Percentiles rank a stretch among this genome's conserved stretches.
Conservation (phyloP, 2,888 invertebrate species). For the Phyllotreta striolata region DNA sequence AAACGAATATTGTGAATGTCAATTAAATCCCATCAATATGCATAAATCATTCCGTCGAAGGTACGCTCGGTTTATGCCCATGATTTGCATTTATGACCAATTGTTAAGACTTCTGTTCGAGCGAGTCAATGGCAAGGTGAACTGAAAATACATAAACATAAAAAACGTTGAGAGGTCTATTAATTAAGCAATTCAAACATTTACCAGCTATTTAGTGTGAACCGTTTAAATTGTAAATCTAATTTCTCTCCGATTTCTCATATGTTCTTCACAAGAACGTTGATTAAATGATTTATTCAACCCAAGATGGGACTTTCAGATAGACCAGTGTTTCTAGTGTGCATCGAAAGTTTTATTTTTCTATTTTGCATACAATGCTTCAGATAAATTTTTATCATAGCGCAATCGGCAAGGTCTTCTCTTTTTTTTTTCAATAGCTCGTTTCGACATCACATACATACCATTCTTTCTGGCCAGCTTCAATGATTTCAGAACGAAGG, state of each 20-base stretch:
- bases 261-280: neutral
- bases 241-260: slow-evolving; percentile 17
- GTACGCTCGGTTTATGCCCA: neutral
- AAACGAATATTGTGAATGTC: neutral
- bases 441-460: slow-evolving; percentile 6
- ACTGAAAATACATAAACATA: too few species aligned
- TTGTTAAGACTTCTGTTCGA: neutral
- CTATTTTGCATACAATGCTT: slow-evolving; percentile 28
- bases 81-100: slow-evolving; percentile 6
- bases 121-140: too few species aligned
- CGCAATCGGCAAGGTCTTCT: slow-evolving; percentile 23
- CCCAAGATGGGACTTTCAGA: slow-evolving; percentile 19
- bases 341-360: slow-evolving; percentile 26
- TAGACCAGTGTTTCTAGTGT: slow-evolving; percentile 19
- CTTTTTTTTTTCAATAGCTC: slow-evolving; percentile 2
- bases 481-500: slow-evolving; percentile 11
- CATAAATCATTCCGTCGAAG: slow-evolving; percentile 4
- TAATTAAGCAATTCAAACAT: too few species aligned
- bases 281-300: slow-evolving; percentile 13
- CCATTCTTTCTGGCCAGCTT: slow-evolving; percentile 13
- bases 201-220: too few species aligned
- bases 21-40: slow-evolving; percentile 3
- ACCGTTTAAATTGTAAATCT: neutral
- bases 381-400: slow-evolving; percentile 23
- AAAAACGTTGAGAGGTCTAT: too few species aligned